A percentile compares a stretch with the other conserved stretches of the same genome.
phyloP scores from a whole-genome alignment of 2,888 invertebrate species.

The Heliconius ethilla region DNA sequence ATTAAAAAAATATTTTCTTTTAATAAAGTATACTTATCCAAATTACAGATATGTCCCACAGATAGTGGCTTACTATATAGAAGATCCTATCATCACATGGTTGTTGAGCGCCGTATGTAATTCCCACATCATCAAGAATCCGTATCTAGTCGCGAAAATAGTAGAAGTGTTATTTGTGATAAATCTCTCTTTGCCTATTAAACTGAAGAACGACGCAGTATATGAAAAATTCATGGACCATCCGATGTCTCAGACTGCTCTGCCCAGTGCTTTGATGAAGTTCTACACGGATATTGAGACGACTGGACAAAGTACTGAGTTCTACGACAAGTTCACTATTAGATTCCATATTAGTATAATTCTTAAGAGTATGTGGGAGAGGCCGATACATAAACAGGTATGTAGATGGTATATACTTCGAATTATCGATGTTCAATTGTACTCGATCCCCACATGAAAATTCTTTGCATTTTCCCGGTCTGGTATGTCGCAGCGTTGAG shows the following conservation, averaged over 20 bases:
- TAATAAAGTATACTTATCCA: constrained; percentile 10
- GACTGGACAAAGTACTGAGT: constrained; percentile 98
- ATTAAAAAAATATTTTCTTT: not conserved
- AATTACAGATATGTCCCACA: constrained; percentile 87
- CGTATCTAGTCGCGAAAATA: constrained; percentile 97
- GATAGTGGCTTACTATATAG: constrained; percentile 88
- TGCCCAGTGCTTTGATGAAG: constrained; percentile 96
- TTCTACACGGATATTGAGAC: constrained; percentile 99
- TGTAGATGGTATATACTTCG: no score
- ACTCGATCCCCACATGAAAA: not conserved
- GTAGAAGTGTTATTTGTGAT: constrained; percentile 94
- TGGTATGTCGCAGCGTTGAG: no score
- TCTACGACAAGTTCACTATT: constrained; percentile 99
- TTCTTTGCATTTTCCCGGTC: not conserved
- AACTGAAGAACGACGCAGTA: constrained; percentile 74
- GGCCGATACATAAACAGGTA: constrained; percentile 88
- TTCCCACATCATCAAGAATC: constrained; percentile 95
- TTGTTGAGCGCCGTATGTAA: constrained; percentile 94
- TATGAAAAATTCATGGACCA: constrained; percentile 93
- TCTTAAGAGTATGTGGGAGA: constrained; percentile 97
- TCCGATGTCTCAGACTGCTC: constrained; percentile 85
- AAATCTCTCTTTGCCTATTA: constrained; percentile 84
- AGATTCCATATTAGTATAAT: constrained; percentile 99
- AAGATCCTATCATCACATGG: constrained; percentile 93
- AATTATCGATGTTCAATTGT: no score